Evolutionary conservation across 1,140 invertebrate species (phyloP), one percentile per base, ranked within the genome.

Genomic region (Apocrypta bakeri): DNA sequence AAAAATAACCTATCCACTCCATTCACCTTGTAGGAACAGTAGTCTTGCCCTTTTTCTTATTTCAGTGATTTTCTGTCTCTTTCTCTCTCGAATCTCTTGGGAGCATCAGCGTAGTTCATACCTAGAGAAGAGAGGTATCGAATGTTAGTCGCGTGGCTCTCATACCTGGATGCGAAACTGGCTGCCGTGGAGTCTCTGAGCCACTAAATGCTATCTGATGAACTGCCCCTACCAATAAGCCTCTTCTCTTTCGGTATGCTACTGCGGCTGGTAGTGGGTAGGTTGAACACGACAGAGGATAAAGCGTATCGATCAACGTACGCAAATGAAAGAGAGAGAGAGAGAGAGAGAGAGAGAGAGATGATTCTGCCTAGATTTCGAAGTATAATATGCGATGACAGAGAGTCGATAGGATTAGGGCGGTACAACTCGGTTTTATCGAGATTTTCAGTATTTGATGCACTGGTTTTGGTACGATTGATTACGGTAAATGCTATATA

Each of bases 151-250:
- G 90, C 90, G 90, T 91, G 90, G 90, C 90, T 77, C 88, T 37
- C 48, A 88, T 89, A 89, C 85, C 87, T 89, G 87, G 24, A 21
- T 14, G 14, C 69, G 40, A 40, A 25, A 37, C 6, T 17, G 25
- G n/a, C 17, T 14, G 40, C 33, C n/a, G 72, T 14, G 63, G 14
- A 64, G 21, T 71, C 68, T 80, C 56, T 78, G 24, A 64, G 87
- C 68, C 85, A 82, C 87, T 89, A 88, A 91, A 90, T 69, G 87
- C 86, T 91, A 91, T 90, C 90, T 89, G 89, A 91, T 91, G 87
- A 89, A 85, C 86, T 87, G 87, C 89, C 88, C 81, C 84, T 81
- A 71, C 83, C 82, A 84, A 87, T 86, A 86, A 87, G 82, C 83
- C 64, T 85, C 84, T 84, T 73, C 74, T 31, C 68, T 17, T 71